A percentile compares a stretch with the other conserved stretches of the same genome.
These are phyloP conservation scores for Macrostomum lignano DNA, from an alignment of 1,140 invertebrate species.

Conservation along the genomic window DNA sequence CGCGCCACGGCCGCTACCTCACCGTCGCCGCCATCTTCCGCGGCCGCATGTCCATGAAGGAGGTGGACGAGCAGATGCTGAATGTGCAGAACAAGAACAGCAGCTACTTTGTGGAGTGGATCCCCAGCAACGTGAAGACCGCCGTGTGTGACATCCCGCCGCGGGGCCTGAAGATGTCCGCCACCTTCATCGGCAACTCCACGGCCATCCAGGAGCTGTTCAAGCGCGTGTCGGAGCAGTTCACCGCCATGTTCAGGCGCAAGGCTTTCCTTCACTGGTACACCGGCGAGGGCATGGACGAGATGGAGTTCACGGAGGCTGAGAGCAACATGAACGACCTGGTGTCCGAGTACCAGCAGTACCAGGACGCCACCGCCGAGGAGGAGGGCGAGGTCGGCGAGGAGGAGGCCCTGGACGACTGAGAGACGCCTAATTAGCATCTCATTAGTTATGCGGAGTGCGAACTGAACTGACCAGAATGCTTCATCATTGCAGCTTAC, in stretches of 20 bases:
- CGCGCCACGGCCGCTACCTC: slow-evolving; percentile 31
- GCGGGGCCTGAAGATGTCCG: slow-evolving; percentile 27
- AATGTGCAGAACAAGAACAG: slow-evolving; percentile 43
- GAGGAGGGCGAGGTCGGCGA: slow-evolving; percentile 5
- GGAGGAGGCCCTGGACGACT: too few species aligned
- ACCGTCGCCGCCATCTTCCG: slow-evolving; percentile 37
- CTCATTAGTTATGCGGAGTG: too few species aligned
- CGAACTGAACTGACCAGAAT: too few species aligned
- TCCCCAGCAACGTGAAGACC: slow-evolving; percentile 23
- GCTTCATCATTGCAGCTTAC: too few species aligned
- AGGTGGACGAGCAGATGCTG: slow-evolving; percentile 36
- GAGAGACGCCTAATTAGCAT: too few species aligned
- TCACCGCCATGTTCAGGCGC: slow-evolving; percentile 38
- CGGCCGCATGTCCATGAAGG: slow-evolving; percentile 26
- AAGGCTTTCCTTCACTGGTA: slow-evolving; percentile 48
- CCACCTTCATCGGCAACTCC: slow-evolving; percentile 30
- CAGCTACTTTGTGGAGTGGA: slow-evolving; percentile 9
- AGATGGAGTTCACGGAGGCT: slow-evolving; percentile 42
- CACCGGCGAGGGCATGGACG: slow-evolving; percentile 47
- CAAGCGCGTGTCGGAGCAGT: slow-evolving; percentile 41
- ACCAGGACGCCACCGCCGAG: slow-evolving; percentile 31
- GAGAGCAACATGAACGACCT: slow-evolving; percentile 30
- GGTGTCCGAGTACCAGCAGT: slow-evolving; percentile 51
- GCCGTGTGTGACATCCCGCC: slow-evolving; percentile 8
- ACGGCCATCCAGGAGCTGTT: slow-evolving; percentile 48